Evolutionary conservation across 2,113 vertebrate species (phyloP), one percentile per base, ranked within the genome.

Genomic region (Periophthalmodon schlosseri): DNA sequence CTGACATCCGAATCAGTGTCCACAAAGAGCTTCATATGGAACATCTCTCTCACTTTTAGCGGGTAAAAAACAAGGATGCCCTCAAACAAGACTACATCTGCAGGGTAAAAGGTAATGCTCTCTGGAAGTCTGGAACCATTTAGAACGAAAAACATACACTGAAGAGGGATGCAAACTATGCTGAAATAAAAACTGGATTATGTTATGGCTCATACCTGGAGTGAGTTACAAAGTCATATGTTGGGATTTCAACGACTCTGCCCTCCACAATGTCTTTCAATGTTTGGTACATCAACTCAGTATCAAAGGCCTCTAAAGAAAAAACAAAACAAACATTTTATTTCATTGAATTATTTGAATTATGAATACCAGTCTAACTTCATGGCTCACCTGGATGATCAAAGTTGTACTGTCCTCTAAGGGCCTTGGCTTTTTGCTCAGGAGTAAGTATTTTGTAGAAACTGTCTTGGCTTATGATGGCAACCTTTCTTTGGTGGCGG

Each of bases 331-430:
- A 65, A 36, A 8, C 12, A 15, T 33, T 16, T 15, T 34, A 12
- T n/a, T 65, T n/a, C 3, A 65, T 12, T 44, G 0, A n/a, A 0
- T 65, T 16, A 34, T n/a, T 12, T 44, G 0, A n/a, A 0, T 65
- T 16, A 34, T n/a, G 0, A n/a, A 24, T 4, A 57, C 3, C 24
- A 20, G 56, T 18, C 1, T 61, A 14, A 24, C 16, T 14, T 18
- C 15, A 58, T 28, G 12, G 1, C 68, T 20, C 80, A 99, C 97
- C 97, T 79, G 97, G 97, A 83, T 99, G 97, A 86, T 99, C 97
- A 56, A 99, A 99, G 91, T 99, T 99, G 92, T 97, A 99, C 87
- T 98, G 97, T 0, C 97, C 97, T 87, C 96, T 97, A 18, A 98
- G 76, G 0, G 96, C 97, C 85, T 97, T 98, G 70, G 93, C 94